Evolutionary conservation across 2,888 invertebrate genomes (phyloP).

Genomic region (Hypselothyrea guttata): DNA sequence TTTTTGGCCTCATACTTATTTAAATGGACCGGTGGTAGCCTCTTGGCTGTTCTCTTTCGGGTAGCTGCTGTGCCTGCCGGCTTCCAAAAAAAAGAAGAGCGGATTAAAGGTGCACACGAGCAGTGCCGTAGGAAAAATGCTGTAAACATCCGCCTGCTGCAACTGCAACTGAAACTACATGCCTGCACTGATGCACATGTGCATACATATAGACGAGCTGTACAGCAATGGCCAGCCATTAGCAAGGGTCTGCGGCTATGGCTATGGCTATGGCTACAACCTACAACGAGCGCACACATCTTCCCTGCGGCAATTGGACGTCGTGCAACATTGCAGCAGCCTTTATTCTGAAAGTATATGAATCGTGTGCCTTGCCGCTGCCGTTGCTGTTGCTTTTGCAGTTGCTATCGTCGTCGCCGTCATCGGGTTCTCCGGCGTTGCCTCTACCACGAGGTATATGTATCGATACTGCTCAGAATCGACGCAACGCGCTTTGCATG

Average conservation of each 20-base stretch:
- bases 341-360: conserved; percentile 64
- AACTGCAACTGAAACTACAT: conserved; percentile 79
- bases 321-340: conserved; percentile 68
- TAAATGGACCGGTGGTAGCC: conserved; percentile 62
- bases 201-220: conserved; percentile 5
- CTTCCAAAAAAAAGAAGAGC: conserved; percentile 60
- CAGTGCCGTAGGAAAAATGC: conserved; percentile 73
- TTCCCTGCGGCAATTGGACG: conserved; percentile 72
- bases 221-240: conserved; percentile 34
- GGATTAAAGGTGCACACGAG: conserved; percentile 79
- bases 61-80: conserved; percentile 26
- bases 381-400: conserved; percentile 16
- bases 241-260: conserved; percentile 48
- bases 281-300: conserved; percentile 67
- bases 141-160: conserved; percentile 80
- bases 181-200: conserved; percentile 50
- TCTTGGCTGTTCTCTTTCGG: conserved; percentile 61
- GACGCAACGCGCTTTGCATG: conserved; percentile 45
- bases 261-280: conserved; percentile 48
- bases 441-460: conserved; percentile 6
- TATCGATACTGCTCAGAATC: conserved; percentile 37
- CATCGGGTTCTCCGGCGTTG: too few relatives aligned
- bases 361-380: conserved; percentile 53
- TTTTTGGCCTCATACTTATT: conserved; percentile 65
- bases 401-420: too few relatives aligned